Base-by-base conservation (phyloP, 2,113 vertebrate genomes). In the Lepus timidus region DNA sequence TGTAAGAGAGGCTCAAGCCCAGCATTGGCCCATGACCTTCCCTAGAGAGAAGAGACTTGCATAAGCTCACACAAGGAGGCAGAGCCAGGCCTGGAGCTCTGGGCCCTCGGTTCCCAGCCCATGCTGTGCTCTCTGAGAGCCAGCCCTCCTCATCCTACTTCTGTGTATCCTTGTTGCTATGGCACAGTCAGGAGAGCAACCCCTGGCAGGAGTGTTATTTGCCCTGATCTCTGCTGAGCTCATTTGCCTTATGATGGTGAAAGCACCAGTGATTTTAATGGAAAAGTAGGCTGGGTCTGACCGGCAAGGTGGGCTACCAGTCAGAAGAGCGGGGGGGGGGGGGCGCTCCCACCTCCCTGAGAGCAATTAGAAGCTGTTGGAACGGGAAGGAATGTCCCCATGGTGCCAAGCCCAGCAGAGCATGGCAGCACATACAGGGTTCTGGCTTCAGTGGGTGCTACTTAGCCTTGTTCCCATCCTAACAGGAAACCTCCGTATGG, bases 231-330 rank as follows among this genome's bases (percentile, higher is more conserved):
- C 61, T 58, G 44, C 22, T 9, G 49, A 39, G 29, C 68, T 75
- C 90, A 27, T 22, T 17, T 0, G 0, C 29, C 70, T 61, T 73
- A n/a, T 6, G 0, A 1, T 12, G 49, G 44, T 6, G 0, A 51
- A 67, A 62, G 76, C 33, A 17, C 10, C 49, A 0, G n/a, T 61
- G 17, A n/a, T 17, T 85, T 82, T 13, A 87, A 39, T 68, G 22
- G n/a, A 61, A 29, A 5, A 36, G 23, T 33, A 3, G 4, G 11
- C 79, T 4, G 39, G 3, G 14, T 85, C 90, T 74, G 25, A 44
- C 0, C 82, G 64, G 5, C 70, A 65, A 31, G 6, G 1, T 33
- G 10, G 58, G 70, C 52, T 75, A 23, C 44, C 10, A 52, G 12
- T n/a, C 8, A 1, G 4, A 84, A 44, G n/a, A n/a, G n/a, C n/a